phyloP scores from a whole-genome alignment of 1,140 invertebrate species.

The Apis mellifera region Amel_HAv3.1 CM009942.2:10219501-10220000 shows the following conservation, averaged over 20 bases:
- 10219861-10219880: neutral
- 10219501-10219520: conserved; percentile 20
- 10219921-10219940: conserved; percentile 6
- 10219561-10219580: conserved; percentile 4
- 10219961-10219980: conserved; percentile 31
- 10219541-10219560: conserved; percentile 3
- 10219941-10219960: conserved; percentile 47
- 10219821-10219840: no score
- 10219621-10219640: neutral
- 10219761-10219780: no score
- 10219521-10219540: conserved; percentile 4
- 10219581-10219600: conserved; percentile 1
- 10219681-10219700: no score
- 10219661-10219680: no score
- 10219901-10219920: conserved; percentile 33
- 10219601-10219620: no score
- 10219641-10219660: neutral
- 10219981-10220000: conserved; percentile 34
- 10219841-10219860: no score
- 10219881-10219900: conserved; percentile 1
- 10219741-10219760: no score
- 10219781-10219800: no score
- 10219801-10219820: no score
- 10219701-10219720: no score
- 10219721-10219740: no score